Evolutionary conservation across 1,140 invertebrate species (phyloP).

Genomic region (Aplysia californica): DNA sequence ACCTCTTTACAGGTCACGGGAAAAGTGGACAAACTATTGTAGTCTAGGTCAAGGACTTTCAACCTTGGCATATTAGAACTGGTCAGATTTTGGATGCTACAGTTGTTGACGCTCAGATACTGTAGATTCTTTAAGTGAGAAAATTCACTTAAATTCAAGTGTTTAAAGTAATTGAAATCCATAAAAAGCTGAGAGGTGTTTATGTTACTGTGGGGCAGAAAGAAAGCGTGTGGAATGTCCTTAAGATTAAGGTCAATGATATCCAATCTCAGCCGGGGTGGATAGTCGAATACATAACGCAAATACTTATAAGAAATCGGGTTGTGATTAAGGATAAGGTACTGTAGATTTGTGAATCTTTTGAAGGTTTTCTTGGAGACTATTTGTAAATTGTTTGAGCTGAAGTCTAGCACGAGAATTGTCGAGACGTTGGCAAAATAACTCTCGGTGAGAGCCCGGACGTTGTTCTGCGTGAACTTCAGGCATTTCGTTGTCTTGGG

Average conservation of each 20-base stretch:
- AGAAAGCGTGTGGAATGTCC: background rate
- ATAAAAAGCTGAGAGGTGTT: background rate
- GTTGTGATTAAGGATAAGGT: slow-evolving; percentile 11
- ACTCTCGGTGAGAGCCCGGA: background rate
- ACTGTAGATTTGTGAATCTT: slow-evolving; percentile 1
- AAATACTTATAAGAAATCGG: background rate
- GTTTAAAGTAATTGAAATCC: slow-evolving; percentile 5
- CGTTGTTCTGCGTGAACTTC: slow-evolving; percentile 3
- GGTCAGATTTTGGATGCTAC: background rate
- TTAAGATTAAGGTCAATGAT: background rate
- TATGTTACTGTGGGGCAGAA: background rate
- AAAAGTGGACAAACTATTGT: slow-evolving; percentile 12
- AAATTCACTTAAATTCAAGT: slow-evolving; percentile 4
- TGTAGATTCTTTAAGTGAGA: background rate
- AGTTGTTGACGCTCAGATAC: background rate
- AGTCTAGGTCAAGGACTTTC: background rate
- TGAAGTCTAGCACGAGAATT: slow-evolving; percentile 4
- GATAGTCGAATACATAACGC: background rate
- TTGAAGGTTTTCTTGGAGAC: slow-evolving; percentile 7
- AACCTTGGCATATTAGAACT: background rate
- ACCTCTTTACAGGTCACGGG: background rate
- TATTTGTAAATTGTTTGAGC: background rate
- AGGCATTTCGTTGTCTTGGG: slow-evolving; percentile 1
- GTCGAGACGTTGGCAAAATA: slow-evolving; percentile 13
- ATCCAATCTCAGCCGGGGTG: background rate